Evolutionary conservation across 2,113 vertebrate genomes (phyloP).

Genomic region (Calonectris borealis): DNA sequence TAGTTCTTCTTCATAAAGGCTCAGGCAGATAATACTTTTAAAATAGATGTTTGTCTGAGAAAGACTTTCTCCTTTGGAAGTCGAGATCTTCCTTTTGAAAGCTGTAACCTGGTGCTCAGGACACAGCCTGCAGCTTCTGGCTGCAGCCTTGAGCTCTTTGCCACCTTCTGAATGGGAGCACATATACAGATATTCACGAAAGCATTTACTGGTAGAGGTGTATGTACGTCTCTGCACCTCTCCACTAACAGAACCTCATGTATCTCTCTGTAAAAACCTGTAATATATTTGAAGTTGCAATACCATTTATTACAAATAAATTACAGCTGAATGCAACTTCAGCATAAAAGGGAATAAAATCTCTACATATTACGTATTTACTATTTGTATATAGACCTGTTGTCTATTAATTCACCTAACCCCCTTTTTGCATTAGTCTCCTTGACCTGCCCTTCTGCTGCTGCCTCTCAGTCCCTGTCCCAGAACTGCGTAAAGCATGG

Average conservation of each 20-base stretch:
- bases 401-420: background rate
- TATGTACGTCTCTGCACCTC: background rate
- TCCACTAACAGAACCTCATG: background rate
- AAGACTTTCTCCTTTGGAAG: background rate
- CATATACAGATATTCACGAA: rapidly evolving
- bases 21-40: background rate
- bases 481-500: background rate
- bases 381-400: background rate
- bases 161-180: background rate
- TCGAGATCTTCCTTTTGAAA: background rate
- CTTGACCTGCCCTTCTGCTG: background rate
- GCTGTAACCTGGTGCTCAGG: background rate
- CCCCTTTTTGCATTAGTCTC: background rate
- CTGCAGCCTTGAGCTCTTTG: background rate
- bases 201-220: background rate
- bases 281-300: background rate
- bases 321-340: background rate
- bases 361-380: background rate
- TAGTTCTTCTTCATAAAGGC: background rate
- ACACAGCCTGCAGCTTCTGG: rapidly evolving
- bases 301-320: background rate
- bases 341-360: background rate
- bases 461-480: background rate
- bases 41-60: background rate
- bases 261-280: background rate